Base-by-base conservation (phyloP, 2,113 vertebrate genomes). In the Zootoca vivipara region DNA sequence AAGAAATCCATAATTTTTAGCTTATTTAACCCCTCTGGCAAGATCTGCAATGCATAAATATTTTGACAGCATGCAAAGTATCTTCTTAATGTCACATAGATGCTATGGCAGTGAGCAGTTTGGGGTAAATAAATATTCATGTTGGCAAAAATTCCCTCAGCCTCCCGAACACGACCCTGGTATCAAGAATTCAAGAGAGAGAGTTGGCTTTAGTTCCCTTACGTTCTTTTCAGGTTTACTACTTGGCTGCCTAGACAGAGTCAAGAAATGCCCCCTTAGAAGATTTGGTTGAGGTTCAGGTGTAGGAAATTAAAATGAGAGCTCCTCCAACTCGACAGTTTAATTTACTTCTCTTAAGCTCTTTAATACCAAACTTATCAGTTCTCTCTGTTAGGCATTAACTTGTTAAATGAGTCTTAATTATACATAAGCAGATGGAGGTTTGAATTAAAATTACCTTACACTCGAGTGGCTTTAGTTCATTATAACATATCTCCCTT, bases 381-480 rank as follows among this genome's bases (percentile, higher is more conserved):
- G 95, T 96, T 96, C 96, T 97, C 92, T 97, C 95, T 97, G 95
- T 96, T 96, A 97, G 96, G 96, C 96, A 97, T 97, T 98, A 96
- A 97, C 97, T 98, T 97, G 97, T 98, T 98, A 98, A 98, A 97
- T 98, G 97, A 98, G 96, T 97, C 97, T 97, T 98, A 98, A 98
- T 97, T 97, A 97, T 97, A 98, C 96, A 97, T 97, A 97, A 98
- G 98, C 97, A 98, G 96, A 98, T 97, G 97, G 97, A 96, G 96
- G 98, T 98, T 98, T 98, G 97, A 98, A 98, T 98, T 98, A 98
- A 98, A 98, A 98, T 97, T 97, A 96, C 96, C 97, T 98, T 98
- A 97, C 97, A 98, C 97, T 97, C 87, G 96, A 97, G 96, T 97
- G 96, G 96, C 96, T 98, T 97, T 97, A 97, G 97, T 98, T 98